These are phyloP conservation scores for Ivindomyrus marchei DNA, from an alignment of 2,113 vertebrate species.

Conservation along the genomic window DNA sequence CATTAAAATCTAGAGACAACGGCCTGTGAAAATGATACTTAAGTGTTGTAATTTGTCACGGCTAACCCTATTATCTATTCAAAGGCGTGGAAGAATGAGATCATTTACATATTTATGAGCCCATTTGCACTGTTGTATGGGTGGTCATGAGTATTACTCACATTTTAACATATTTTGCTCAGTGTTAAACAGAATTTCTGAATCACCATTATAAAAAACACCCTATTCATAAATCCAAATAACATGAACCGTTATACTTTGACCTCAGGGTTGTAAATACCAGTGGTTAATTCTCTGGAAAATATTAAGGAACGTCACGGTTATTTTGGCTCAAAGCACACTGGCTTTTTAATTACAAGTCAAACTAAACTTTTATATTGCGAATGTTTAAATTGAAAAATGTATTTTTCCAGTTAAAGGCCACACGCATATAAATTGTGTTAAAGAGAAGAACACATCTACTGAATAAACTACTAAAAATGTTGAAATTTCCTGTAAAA, in stretches of 20 bases:
- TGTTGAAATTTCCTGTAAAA: neutral
- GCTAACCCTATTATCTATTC: slow-evolving; percentile 32
- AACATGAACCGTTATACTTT: neutral
- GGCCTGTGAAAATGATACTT: slow-evolving; percentile 24
- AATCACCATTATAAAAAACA: neutral
- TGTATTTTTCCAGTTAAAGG: neutral
- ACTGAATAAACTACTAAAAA: neutral
- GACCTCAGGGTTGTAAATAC: neutral
- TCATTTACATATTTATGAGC: slow-evolving; percentile 33
- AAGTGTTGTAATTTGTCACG: slow-evolving; percentile 28
- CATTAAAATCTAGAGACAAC: slow-evolving; percentile 34
- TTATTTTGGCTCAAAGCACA: neutral
- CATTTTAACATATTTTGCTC: slow-evolving; percentile 10
- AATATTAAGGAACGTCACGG: too few species aligned
- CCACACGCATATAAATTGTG: neutral
- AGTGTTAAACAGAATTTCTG: neutral
- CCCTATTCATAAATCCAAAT: neutral
- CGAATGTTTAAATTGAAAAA: neutral
- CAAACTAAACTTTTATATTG: neutral
- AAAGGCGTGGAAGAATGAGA: slow-evolving; percentile 19
- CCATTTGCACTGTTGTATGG: slow-evolving; percentile 10
- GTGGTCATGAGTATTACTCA: slow-evolving; percentile 10
- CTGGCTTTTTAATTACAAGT: neutral
- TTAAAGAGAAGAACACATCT: neutral
- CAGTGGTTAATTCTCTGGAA: neutral